A percentile compares a stretch with the other conserved stretches of the same genome.
These are phyloP conservation scores for Scalopus aquaticus DNA, from an alignment of 2,113 vertebrate genomes.

Conservation along the genomic window DNA sequence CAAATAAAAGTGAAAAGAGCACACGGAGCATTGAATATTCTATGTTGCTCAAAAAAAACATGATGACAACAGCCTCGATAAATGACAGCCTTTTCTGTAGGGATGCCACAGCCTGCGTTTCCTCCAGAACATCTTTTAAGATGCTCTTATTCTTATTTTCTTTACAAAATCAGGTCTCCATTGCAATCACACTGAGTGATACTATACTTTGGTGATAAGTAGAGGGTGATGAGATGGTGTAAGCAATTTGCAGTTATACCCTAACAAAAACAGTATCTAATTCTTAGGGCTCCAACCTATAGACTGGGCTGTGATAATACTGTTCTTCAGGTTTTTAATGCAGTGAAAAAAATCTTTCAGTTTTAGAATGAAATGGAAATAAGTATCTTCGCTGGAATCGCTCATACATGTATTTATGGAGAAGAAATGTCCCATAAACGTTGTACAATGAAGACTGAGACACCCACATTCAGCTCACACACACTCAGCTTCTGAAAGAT, in stretches of 20 bases:
- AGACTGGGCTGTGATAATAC: neutral
- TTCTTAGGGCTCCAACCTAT: neutral
- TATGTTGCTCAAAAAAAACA: neutral
- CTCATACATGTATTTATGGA: neutral
- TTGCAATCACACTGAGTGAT: neutral
- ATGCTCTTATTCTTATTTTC: neutral
- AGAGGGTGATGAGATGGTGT: neutral
- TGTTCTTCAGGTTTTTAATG: neutral
- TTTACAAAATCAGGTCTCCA: conserved; percentile 43
- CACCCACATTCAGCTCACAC: neutral
- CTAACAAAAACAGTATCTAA: neutral
- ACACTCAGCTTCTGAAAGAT: neutral
- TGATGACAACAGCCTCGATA: neutral
- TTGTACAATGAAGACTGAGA: neutral
- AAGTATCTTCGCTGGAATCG: neutral
- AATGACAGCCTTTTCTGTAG: neutral
- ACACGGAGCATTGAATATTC: neutral
- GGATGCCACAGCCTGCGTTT: neutral
- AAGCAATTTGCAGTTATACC: neutral
- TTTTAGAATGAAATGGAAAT: neutral
- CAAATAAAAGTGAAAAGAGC: neutral
- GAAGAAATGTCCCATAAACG: neutral
- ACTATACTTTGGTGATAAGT: neutral
- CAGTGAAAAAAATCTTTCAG: neutral
- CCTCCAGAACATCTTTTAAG: conserved; percentile 9